These are phyloP conservation scores for Neelides sp. DNA, from an alignment of 1,140 invertebrate genomes.

Conservation along the genomic window DNA sequence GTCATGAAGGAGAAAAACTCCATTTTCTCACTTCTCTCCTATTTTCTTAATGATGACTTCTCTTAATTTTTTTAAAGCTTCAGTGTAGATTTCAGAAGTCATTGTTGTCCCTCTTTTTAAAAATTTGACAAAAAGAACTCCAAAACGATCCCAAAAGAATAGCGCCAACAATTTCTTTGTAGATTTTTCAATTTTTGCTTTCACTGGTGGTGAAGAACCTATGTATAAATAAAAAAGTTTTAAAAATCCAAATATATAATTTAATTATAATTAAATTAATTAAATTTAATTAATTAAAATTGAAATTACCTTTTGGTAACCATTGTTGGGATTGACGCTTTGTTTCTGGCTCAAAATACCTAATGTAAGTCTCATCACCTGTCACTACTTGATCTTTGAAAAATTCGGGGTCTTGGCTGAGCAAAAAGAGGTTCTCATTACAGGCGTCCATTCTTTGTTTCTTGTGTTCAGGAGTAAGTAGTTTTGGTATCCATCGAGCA, in stretches of 20 bases:
- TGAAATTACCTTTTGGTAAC: constrained; percentile 9
- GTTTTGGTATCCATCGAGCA: neutral
- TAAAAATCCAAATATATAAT: too few species aligned
- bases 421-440: too few species aligned
- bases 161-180: constrained; percentile 16
- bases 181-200: constrained; percentile 7
- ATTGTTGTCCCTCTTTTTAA: constrained; percentile 39
- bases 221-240: too few species aligned
- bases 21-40: constrained; percentile 33
- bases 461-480: constrained; percentile 2
- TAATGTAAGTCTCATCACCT: constrained; percentile 20
- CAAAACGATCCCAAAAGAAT: constrained; percentile 21
- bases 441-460: too few species aligned
- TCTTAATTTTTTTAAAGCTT: constrained; percentile 25
- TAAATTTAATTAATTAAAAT: too few species aligned
- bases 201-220: constrained; percentile 6
- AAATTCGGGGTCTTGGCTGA: constrained; percentile 2
- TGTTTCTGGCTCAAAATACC: constrained; percentile 22
- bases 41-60: constrained; percentile 31
- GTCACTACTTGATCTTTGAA: constrained; percentile 10
- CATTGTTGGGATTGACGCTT: constrained; percentile 20
- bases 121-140: constrained; percentile 36
- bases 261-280: too few species aligned
- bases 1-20: constrained; percentile 36
- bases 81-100: constrained; percentile 30